Conservation (phyloP, 1,140 invertebrate genomes). For the Gerris buenoi region DNA sequence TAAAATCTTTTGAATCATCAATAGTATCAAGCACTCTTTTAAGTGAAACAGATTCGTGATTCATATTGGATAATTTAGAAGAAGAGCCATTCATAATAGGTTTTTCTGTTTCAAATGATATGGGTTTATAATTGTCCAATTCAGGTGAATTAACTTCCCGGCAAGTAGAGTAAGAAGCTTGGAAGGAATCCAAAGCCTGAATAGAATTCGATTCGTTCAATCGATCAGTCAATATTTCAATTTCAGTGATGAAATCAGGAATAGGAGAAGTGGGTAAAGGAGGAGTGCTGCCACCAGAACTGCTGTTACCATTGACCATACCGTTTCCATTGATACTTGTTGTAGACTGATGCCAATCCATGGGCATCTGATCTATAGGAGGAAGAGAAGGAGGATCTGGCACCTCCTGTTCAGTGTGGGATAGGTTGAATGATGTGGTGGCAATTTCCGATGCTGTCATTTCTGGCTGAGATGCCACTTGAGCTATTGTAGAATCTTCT, state of each 20-base stretch:
- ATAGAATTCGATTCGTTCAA: slow-evolving; percentile 9
- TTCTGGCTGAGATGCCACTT: too few species aligned
- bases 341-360: too few species aligned
- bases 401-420: too few species aligned
- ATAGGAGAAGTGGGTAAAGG: slow-evolving; percentile 32
- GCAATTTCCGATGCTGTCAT: too few species aligned
- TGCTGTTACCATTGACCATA: slow-evolving; percentile 13
- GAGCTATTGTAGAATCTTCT: background rate
- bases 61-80: too few species aligned
- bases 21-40: background rate
- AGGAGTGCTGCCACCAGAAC: slow-evolving; percentile 24
- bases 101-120: background rate
- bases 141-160: slow-evolving; percentile 5
- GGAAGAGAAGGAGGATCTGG: background rate
- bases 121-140: background rate
- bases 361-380: background rate
- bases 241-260: slow-evolving; percentile 23
- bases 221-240: slow-evolving; percentile 13
- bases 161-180: background rate
- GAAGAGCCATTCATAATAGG: background rate
- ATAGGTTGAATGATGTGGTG: too few species aligned
- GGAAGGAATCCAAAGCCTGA: background rate
- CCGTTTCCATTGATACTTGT: too few species aligned
- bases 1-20: background rate
- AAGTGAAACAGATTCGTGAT: background rate